These are phyloP conservation scores for Struthio camelus DNA, from an alignment of 2,113 vertebrate species.

Conservation along the genomic window DNA sequence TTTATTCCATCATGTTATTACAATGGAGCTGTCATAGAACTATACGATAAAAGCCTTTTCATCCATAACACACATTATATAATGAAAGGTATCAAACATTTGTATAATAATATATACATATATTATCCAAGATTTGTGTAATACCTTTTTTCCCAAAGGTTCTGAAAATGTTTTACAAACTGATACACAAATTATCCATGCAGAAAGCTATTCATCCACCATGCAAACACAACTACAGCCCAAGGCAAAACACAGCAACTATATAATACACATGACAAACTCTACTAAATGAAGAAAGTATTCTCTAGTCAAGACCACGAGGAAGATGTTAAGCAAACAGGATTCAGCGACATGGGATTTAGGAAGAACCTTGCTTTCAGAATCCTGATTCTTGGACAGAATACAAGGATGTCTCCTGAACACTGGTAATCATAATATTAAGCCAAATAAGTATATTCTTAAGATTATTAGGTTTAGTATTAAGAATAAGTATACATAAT, in stretches of 20 bases:
- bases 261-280: background rate
- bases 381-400: background rate
- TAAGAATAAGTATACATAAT: background rate
- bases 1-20: background rate
- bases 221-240: slow-evolving; percentile 34
- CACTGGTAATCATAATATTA: background rate
- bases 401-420: background rate
- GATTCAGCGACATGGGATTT: background rate
- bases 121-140: background rate
- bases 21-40: background rate
- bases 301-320: background rate
- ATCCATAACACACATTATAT: background rate
- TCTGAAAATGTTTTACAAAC: slow-evolving; percentile 52
- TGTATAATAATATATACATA: background rate
- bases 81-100: background rate
- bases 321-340: background rate
- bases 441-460: background rate
- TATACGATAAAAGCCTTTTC: background rate
- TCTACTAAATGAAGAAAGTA: background rate
- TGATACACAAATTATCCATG: slow-evolving; percentile 26
- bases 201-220: slow-evolving; percentile 35
- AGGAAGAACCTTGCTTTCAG: background rate
- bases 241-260: slow-evolving; percentile 34
- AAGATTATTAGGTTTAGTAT: background rate
- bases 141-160: slow-evolving; percentile 15